Base-by-base conservation (phyloP, 1,140 invertebrate genomes). In the Macrobrachium rosenbergii region DNA sequence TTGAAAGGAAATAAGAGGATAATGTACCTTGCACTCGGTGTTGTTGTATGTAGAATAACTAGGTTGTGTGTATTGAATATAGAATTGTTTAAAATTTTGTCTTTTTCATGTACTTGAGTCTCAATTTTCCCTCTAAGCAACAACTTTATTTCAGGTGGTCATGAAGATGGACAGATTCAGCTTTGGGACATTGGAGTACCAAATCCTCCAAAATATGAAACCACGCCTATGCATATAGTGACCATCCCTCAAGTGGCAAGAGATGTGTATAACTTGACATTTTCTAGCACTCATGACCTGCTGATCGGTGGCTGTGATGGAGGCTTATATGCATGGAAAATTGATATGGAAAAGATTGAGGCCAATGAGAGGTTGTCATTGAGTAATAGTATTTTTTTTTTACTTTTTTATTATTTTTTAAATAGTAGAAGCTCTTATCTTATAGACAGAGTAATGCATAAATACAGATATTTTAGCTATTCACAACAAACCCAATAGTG, bases 101-200 rank as follows among this genome's bases (percentile, higher is more conserved):
- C 0, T 14, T 76, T 43, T 19, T 76, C 17, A 37, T 28, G 21
- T 11, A 19, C 79, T 43, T n/a, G 23, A 0, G 52, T 6, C 8
- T n/a, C 59, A n/a, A 23, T 58, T 43, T 63, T 21, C 43, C 43
- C 16, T 60, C 23, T 64, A 19, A 82, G 14, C 16, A 60, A 64
- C 16, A 63, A 37, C 69, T 45, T 43, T 60, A 6, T 89, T 89
- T 21, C 81, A 93, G 93, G 92, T 92, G 92, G 92, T 3, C 90
- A 91, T 19, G 91, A 90, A 73, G 92, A 92, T 89, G 92, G 92
- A 52, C 90, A 90, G 28, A 91, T 93, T 12, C 91, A 91, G 43
- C 83, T 93, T 45, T 93, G 92, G 91, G 91, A 93, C 82, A 92
- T 93, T 76, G 92, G 92, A 2, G 90, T 90, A 14, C 92, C 92